Conservation (phyloP, 2,888 invertebrate species). For the Hydroisotoma schaefferi region DNA sequence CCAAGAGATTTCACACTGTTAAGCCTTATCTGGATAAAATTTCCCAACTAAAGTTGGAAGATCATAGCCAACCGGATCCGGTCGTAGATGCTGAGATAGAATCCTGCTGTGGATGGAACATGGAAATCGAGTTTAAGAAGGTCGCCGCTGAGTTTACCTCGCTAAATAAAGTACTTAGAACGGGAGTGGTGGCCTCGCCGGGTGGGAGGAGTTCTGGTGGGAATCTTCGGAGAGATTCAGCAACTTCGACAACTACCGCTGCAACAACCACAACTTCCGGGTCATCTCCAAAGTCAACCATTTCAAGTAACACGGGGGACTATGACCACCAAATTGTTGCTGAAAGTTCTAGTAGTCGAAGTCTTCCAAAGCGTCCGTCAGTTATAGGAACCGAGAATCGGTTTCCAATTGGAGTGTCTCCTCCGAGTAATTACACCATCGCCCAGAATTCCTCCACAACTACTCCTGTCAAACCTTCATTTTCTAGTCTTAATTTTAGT, state of each 20-base stretch:
- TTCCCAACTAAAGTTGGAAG: conserved; percentile 28
- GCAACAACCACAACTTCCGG: not conserved
- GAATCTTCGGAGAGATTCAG: not conserved
- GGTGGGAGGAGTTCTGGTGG: not conserved
- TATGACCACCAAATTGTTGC: too few relatives aligned
- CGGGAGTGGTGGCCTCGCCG: conserved; percentile 11
- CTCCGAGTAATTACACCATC: too few relatives aligned
- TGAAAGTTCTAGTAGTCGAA: too few relatives aligned
- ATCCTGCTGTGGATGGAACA: conserved; percentile 46
- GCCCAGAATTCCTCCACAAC: too few relatives aligned
- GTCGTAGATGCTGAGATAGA: conserved; percentile 44
- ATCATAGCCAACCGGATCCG: conserved; percentile 36
- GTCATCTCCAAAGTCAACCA: too few relatives aligned
- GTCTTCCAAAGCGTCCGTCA: too few relatives aligned
- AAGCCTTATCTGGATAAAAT: conserved; percentile 44
- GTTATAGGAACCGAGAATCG: too few relatives aligned
- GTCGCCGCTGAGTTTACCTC: conserved; percentile 38
- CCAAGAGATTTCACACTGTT: conserved; percentile 39
- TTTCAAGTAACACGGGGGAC: not conserved
- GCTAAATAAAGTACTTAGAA: conserved; percentile 34
- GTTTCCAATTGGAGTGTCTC: too few relatives aligned
- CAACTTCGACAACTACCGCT: not conserved
- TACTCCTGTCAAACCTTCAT: too few relatives aligned
- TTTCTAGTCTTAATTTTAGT: too few relatives aligned
- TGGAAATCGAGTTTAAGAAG: conserved; percentile 43